Base-by-base conservation (phyloP, 2,797 vertebrate genomes). In the Muraenolepis orangiensis region DNA sequence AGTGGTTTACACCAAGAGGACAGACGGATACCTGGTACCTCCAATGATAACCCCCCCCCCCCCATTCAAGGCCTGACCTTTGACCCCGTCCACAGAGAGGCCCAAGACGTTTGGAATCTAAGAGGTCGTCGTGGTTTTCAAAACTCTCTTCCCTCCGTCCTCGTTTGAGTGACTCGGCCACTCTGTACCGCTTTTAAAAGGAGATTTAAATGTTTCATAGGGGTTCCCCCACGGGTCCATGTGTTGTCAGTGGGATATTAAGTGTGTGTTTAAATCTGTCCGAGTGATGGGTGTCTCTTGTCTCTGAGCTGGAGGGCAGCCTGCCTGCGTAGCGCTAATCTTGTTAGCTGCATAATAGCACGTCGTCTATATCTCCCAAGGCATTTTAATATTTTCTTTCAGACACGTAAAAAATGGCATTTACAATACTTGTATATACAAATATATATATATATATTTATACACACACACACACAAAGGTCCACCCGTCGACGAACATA, bases 371-470 rank as follows among this genome's bases (percentile, higher is more conserved):
- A 2, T n/a, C 20, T n/a, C 66, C 77, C 74, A 71, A 29, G 73
- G 78, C 79, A 79, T 72, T 23, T n/a, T n/a, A n/a, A n/a, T n/a
- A n/a, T 82, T 76, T 82, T 82, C 81, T 76, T 81, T 85, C 83
- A 81, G 38, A 87, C 84, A 89, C 75, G 88, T 70, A 71, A 86
- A 89, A 91, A 91, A 91, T 86, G 83, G 86, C 87, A 90, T 90
- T 88, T 92, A 93, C 90, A 92, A 91, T 92, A 92, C 86, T 90
- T 78, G 92, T 90, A 91, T 91, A 78, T 91, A 93, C 89, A 93
- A 90, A 92, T 87, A 91, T 82, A 90, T 86, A 88, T 61, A 83
- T 77, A 85, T 57, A 71, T 16, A 42, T 42, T 31, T 42, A 66
- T 28, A 46, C 14, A 72, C 29, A 77, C 70, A 84, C 79, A 83